Conservation (phyloP, 2,888 invertebrate species). For the Phortica okadai region DNA sequence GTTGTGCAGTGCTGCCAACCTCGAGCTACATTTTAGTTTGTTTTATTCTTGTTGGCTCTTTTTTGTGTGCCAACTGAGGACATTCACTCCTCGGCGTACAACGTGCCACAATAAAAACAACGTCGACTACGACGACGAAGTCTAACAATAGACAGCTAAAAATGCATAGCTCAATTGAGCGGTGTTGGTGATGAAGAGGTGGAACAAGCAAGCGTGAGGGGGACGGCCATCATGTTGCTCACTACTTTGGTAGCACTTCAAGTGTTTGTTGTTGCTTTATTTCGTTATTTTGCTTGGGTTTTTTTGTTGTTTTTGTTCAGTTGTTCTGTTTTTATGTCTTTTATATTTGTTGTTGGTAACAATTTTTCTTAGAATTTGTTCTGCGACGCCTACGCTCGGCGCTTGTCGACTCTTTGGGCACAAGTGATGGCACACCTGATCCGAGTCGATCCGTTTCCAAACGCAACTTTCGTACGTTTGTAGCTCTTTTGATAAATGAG, state of each 20-base stretch:
- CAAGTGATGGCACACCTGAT: constrained; percentile 15
- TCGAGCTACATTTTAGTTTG: constrained; percentile 70
- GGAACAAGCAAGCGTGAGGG: neutral
- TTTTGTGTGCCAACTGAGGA: constrained; percentile 75
- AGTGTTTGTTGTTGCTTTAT: neutral
- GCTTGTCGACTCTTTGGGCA: neutral
- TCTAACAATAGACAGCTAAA: constrained; percentile 37
- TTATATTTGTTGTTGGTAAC: constrained; percentile 1
- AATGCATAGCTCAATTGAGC: constrained; percentile 22
- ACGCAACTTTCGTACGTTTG: constrained; percentile 22
- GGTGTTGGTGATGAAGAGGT: too few species aligned
- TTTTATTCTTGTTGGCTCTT: constrained; percentile 18
- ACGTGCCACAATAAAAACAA: constrained; percentile 43
- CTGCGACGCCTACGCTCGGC: constrained; percentile 13
- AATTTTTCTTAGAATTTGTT: constrained; percentile 26
- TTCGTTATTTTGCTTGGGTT: neutral
- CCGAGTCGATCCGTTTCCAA: neutral
- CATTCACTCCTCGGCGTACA: constrained; percentile 71
- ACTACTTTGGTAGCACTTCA: constrained; percentile 20
- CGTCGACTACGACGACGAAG: constrained; percentile 49
- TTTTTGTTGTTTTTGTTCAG: neutral
- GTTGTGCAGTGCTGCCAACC: constrained; percentile 61
- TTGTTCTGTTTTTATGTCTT: neutral
- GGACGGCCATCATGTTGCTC: neutral
- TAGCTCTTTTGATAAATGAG: constrained; percentile 60